A percentile compares a stretch with the other conserved stretches of the same genome.
Evolutionary conservation across 2,888 invertebrate species (phyloP).

Genomic region (Steromphala cineraria): DNA sequence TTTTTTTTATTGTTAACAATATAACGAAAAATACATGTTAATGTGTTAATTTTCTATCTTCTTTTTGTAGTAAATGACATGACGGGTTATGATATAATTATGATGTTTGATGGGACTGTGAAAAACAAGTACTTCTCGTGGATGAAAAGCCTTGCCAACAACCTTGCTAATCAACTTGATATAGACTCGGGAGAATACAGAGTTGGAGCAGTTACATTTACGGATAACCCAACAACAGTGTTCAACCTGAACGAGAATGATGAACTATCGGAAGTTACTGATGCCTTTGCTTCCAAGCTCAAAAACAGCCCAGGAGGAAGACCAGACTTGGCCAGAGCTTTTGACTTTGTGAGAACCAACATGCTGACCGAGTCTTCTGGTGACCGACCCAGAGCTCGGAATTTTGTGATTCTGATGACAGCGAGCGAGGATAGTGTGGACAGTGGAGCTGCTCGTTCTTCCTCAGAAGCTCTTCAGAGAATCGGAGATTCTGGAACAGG

Average conservation of each 20-base stretch:
- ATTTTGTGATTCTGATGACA: constrained; percentile 60
- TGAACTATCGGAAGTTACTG: constrained; percentile 38
- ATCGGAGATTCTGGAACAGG: constrained; percentile 39
- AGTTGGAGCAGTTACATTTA: constrained; percentile 54
- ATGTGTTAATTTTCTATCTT: too few species aligned
- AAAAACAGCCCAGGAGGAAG: constrained; percentile 28
- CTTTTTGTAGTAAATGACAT: constrained; percentile 26
- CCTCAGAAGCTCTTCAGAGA: too few species aligned
- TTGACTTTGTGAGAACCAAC: constrained; percentile 48
- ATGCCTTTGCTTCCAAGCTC: constrained; percentile 4
- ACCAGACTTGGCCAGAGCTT: constrained; percentile 61
- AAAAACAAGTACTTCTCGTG: constrained; percentile 39
- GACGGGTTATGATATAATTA: constrained; percentile 47
- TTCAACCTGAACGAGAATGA: constrained; percentile 50
- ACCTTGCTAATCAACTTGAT: constrained; percentile 40
- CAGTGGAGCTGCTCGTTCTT: neutral
- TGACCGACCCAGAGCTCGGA: constrained; percentile 57
- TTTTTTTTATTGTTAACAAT: too few species aligned
- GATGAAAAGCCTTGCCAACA: constrained; percentile 40
- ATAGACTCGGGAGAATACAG: constrained; percentile 50
- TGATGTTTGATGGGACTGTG: constrained; percentile 58
- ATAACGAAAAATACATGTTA: too few species aligned
- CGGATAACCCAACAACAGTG: constrained; percentile 30
- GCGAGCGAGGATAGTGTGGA: constrained; percentile 48
- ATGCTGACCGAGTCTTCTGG: constrained; percentile 57